Conservation (phyloP, 1,140 invertebrate species). For the Magallana angulata region DNA sequence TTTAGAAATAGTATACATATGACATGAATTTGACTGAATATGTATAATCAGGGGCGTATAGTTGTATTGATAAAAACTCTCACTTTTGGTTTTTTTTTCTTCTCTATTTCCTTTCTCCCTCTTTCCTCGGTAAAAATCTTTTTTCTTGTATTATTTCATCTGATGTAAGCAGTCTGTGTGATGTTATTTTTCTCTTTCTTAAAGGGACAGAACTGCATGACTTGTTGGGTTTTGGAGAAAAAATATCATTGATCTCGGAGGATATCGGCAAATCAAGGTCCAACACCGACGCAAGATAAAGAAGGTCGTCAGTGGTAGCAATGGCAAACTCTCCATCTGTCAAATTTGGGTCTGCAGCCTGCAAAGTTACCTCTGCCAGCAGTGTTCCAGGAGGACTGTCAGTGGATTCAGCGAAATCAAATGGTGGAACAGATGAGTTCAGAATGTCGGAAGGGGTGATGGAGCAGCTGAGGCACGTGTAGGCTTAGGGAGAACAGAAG, state of each 20-base stretch:
- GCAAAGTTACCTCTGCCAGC: neutral
- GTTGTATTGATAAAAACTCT: neutral
- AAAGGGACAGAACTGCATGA: neutral
- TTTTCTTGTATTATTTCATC: slow-evolving; percentile 23
- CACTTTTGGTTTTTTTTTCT: slow-evolving; percentile 37
- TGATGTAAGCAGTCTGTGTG: neutral
- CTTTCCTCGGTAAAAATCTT: slow-evolving; percentile 13
- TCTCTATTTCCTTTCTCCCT: neutral
- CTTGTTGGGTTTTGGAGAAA: neutral
- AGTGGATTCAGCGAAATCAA: neutral
- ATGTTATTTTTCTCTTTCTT: slow-evolving; percentile 23
- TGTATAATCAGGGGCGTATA: too few relatives aligned
- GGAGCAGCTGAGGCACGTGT: neutral
- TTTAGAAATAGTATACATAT: too few relatives aligned
- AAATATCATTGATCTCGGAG: neutral
- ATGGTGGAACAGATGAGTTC: neutral
- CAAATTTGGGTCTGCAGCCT: neutral
- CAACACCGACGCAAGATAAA: neutral
- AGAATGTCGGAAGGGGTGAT: neutral
- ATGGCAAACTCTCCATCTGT: neutral
- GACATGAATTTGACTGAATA: too few relatives aligned
- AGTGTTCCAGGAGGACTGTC: neutral
- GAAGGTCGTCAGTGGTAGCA: neutral
- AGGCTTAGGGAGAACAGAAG: neutral
- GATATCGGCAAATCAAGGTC: neutral